Evolutionary conservation across 2,113 vertebrate species (phyloP), one percentile per base, ranked within the genome.

Genomic region (Isichthys henryi): DNA sequence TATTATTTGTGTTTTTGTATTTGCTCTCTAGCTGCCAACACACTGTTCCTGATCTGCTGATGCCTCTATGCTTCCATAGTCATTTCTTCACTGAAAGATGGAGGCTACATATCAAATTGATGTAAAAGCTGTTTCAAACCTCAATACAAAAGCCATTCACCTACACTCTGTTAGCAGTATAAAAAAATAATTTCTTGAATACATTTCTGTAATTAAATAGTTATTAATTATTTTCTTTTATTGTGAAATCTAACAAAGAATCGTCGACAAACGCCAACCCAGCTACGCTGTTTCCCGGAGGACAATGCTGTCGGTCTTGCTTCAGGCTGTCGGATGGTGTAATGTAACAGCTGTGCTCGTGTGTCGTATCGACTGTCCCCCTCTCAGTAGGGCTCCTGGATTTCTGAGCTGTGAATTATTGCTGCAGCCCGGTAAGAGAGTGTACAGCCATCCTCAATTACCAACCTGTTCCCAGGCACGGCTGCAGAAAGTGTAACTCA

Each of bases 401-500:
- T 89, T 62, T 89, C 19, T 48, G 43, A 89, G 39, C 88, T 83
- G 77, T 84, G 88, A 89, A 89, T 89, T 39, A 86, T 88, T 23
- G 82, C 88, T 89, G 35, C 19, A 48, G 90, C 56, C 9, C 58
- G 85, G 56, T 45, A 91, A 56, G 31, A 85, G 89, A 89, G 83
- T 21, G 43, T 88, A 56, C 84, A 46, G 89, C 89, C 74, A 88
- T 86, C 66, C 77, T 89, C 88, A 90, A 88, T 92, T 92, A 70
- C 89, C 89, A 91, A 94, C 92, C 92, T 92, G 93, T 94, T 93
- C 89, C 89, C 90, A 92, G 46, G 89, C 89, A 92, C 92, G 90
- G 86, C 91, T 90, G 82, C 89, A 66, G 87, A 91, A 93, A 95
- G 92, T 93, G 91, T 94, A 94, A 95, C 93, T 93, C 91, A 92